Evolutionary conservation across 2,888 invertebrate genomes (phyloP).

Genomic region (Cepaea hortensis): DNA sequence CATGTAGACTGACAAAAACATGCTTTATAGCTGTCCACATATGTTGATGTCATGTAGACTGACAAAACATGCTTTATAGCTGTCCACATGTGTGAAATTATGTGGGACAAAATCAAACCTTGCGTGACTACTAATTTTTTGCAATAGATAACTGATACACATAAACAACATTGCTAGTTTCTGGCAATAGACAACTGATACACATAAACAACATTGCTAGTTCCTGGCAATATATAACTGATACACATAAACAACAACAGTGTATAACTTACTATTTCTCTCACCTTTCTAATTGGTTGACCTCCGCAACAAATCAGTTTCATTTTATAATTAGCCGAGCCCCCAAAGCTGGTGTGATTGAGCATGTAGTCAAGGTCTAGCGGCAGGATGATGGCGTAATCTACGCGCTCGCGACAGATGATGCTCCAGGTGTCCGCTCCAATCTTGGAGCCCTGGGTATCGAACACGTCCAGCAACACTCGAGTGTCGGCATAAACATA

Average conservation of each 20-base stretch:
- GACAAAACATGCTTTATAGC: no score
- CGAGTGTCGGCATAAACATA: neutral
- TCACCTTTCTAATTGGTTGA: conserved; percentile 26
- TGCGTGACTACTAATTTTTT: no score
- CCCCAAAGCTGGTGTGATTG: neutral
- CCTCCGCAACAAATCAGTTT: neutral
- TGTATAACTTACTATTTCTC: neutral
- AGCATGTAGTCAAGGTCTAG: neutral
- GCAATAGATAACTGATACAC: no score
- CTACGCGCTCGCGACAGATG: neutral
- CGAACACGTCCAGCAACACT: conserved; percentile 12
- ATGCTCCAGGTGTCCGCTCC: neutral
- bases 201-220: no score
- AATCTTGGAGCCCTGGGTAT: neutral
- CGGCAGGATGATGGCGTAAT: neutral
- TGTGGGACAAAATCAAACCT: no score
- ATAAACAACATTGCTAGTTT: no score
- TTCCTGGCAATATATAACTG: no score
- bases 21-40: no score
- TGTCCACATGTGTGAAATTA: no score
- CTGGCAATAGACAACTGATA: no score
- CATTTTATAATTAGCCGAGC: neutral
- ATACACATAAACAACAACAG: neutral
- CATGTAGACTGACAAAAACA: no score
- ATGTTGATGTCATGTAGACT: no score